Evolutionary conservation across 2,797 vertebrate species (phyloP), one percentile per base, ranked within the genome.

Genomic region (Mormyrops attenuatus): DNA sequence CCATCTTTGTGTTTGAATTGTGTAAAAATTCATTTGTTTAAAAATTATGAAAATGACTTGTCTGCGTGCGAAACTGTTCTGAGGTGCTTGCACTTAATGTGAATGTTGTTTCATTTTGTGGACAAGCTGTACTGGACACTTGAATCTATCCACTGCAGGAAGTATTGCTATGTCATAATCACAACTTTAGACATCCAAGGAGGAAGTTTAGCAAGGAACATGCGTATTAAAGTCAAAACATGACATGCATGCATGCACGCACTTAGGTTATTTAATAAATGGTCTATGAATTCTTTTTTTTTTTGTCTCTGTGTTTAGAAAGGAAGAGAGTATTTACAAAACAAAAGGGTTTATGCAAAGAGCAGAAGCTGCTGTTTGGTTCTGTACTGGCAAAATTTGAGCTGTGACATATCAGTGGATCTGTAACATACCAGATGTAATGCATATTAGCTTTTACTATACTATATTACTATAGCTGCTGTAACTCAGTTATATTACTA

Each of bases 171-270:
- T 11, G 57, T 89, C 50, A 69, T 77, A 93, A 93, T 94, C 92
- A 88, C 92, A 93, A 94, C 90, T 90, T 47, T 86, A 89, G 90
- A 92, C 22, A 50, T 53, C 13, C 73, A 89, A 89, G 92, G 90
- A 92, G 94, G 95, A 95, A 93, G 88, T 95, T 95, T 94, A 44
- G 94, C 93, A 95, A 94, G 91, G 34, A 17, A 49, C 86, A 57
- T 69, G 69, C 88, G 77, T 92, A 88, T 89, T 49, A 66, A 84
- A 90, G 90, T 92, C 34, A 85, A 5, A 20, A 80, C 90, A 91
- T 91, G 80, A 86, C n/a, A 0, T 90, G 53, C 50, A 20, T 55
- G 89, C 90, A 17, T 7, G 57, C 5, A 41, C 22, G 60, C 89
- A 88, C 55, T 82, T 82, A 26, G 20, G 47, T 60, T 44, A 44